A percentile compares a stretch with the other conserved stretches of the same genome.
Evolutionary conservation across 2,888 invertebrate genomes (phyloP).

Genomic region (Parnassius orleans): DNA sequence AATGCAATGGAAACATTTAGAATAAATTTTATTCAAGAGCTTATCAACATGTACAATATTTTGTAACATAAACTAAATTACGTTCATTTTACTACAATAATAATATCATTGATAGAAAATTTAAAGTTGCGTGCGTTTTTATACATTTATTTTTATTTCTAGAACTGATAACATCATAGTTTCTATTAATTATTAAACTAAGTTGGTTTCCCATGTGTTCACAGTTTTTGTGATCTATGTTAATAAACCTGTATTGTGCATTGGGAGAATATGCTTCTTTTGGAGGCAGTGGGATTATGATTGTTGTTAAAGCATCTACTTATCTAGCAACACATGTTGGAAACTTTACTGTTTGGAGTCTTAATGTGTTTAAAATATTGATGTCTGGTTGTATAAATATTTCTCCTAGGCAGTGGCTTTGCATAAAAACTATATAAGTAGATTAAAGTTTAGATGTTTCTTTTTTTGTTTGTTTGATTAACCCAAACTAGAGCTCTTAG

Average conservation of each 20-base stretch:
- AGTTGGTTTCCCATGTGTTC: slow-evolving; percentile 24
- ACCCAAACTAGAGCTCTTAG: too few relatives aligned
- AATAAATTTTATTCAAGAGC: too few relatives aligned
- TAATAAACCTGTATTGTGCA: background rate
- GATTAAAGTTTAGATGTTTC: too few relatives aligned
- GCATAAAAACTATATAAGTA: too few relatives aligned
- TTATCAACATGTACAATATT: too few relatives aligned
- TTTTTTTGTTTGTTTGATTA: too few relatives aligned
- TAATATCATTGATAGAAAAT: background rate
- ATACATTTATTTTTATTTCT: background rate
- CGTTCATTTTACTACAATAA: too few relatives aligned
- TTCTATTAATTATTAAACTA: slow-evolving; percentile 21
- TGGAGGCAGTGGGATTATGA: background rate
- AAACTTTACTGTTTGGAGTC: background rate
- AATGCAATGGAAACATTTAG: too few relatives aligned
- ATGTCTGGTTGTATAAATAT: too few relatives aligned
- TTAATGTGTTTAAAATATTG: too few relatives aligned
- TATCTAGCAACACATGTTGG: slow-evolving; percentile 1
- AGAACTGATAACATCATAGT: slow-evolving; percentile 17
- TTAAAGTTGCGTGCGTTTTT: slow-evolving; percentile 23
- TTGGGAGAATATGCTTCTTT: background rate
- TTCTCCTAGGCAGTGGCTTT: too few relatives aligned
- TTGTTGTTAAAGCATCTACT: background rate
- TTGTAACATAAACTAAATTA: too few relatives aligned
- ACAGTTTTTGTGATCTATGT: background rate